Base-by-base conservation (phyloP, 2,888 invertebrate species). In the Caenorhabditis sp. region DNA sequence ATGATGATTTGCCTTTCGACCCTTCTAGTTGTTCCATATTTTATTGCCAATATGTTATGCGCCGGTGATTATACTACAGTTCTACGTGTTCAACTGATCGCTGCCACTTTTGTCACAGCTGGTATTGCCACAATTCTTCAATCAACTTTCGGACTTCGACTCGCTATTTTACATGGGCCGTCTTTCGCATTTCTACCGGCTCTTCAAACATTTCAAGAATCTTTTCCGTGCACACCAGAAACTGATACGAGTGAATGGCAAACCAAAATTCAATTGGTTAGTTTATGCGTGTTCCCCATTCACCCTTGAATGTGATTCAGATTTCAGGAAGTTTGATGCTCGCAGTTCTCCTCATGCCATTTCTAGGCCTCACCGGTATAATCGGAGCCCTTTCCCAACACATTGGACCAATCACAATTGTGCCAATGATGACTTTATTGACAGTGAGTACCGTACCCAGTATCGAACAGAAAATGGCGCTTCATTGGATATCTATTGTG, bases 181-280 rank as follows among this genome's bases (percentile, higher is more conserved):
- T 83, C 84, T 2, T 86, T 85, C 53, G 85, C 86, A n/a, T 86
- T 86, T 58, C 67, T 86, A n/a, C 86, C 86, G 6, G 81, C 86
- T 19, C 62, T 86, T 1, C 60, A 81, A 19, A 85, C 84, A 0
- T 84, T 85, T 58, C 72, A 71, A 51, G 65, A 79, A 14, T 51
- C 58, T 8, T 70, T 62, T 50, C 69, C 75, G 21, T 67, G 75
- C 31, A 58, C 55, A 27, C 4, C 60, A 3, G 62, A 69, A 6
- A 61, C 69, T 8, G 64, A 69, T 31, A 57, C 61, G 3, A 64
- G 14, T 19, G 8, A 57, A 5, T 75, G 75, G 75, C 63, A 31
- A 26, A 58, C 66, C 27, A 69, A 64, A 64, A 51, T 75, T 24
- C 72, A 69, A 50, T 8, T 74, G 55, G 67, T 66, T 17, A 31